These are phyloP conservation scores for Champsocephalus esox DNA, from an alignment of 2,797 vertebrate species.

Conservation along the genomic window DNA sequence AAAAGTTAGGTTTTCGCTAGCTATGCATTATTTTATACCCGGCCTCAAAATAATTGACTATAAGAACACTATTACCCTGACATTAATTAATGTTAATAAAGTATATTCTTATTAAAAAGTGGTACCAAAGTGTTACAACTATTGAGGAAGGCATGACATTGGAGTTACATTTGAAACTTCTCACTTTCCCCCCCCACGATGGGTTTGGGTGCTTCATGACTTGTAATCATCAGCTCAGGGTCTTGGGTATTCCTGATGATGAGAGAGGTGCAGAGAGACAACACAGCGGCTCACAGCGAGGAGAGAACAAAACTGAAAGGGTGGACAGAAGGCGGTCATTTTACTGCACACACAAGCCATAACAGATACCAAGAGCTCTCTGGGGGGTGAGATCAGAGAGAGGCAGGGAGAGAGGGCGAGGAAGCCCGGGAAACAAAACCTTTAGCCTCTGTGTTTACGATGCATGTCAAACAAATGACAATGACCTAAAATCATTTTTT, in stretches of 20 bases:
- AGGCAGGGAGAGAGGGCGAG: conserved; percentile 38
- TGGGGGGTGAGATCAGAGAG: conserved; percentile 41
- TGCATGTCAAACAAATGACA: conserved; percentile 87
- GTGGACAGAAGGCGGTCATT: conserved; percentile 69
- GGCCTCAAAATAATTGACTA: background rate
- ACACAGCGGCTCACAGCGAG: conserved; percentile 57
- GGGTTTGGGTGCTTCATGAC: conserved; percentile 21
- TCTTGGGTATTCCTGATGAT: conserved; percentile 49
- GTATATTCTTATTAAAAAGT: conserved; percentile 14
- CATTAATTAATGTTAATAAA: background rate
- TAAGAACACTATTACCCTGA: background rate
- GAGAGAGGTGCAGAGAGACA: conserved; percentile 54
- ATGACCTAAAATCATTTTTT: conserved; percentile 76
- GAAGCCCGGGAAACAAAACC: conserved; percentile 70
- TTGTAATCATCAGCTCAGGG: conserved; percentile 68
- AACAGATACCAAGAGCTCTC: conserved; percentile 74
- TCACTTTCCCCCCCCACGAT: background rate
- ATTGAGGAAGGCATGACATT: background rate
- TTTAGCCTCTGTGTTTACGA: conserved; percentile 87
- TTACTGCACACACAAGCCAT: conserved; percentile 84
- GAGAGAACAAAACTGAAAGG: conserved; percentile 19
- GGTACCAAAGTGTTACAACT: conserved; percentile 5
- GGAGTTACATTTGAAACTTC: conserved; percentile 8
- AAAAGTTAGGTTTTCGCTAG: background rate
- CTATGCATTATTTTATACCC: background rate